Evolutionary conservation across 2,888 invertebrate species (phyloP).

Genomic region (Leucophenga montana): DNA sequence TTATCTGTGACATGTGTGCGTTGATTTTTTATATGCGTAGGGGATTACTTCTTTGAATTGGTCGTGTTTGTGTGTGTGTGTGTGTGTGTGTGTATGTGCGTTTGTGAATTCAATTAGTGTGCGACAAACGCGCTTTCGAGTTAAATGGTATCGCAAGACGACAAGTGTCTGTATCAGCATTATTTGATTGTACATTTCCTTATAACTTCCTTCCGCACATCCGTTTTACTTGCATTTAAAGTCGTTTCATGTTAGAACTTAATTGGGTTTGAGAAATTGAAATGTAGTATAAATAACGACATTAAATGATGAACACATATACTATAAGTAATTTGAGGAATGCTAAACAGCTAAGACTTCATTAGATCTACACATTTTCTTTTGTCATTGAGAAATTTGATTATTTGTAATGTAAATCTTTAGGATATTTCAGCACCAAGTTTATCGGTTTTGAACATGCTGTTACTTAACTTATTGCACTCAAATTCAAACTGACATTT

Average conservation of each 20-base stretch:
- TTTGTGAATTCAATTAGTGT: constrained; percentile 36
- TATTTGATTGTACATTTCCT: constrained; percentile 24
- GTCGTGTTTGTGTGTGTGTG: neutral
- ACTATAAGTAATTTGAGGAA: no score
- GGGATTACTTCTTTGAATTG: constrained; percentile 37
- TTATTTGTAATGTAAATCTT: no score
- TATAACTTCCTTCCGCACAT: constrained; percentile 2
- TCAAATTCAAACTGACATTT: no score
- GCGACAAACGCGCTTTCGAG: neutral
- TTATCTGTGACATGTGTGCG: constrained; percentile 15
- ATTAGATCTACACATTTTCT: no score
- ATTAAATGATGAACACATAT: no score
- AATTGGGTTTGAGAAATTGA: neutral
- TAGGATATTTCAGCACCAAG: no score
- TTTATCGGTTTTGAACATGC: no score
- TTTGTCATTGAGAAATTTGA: no score
- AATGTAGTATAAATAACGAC: neutral
- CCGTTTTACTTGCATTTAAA: neutral
- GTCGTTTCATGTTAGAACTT: neutral
- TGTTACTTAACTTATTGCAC: no score
- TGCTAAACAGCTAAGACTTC: no score
- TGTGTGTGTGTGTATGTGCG: constrained; percentile 26
- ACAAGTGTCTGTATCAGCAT: constrained; percentile 10
- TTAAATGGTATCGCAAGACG: neutral
- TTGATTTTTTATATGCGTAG: constrained; percentile 58